Conservation (phyloP, 92 coral and sea anemone species). For the Parazoanthus darwini region DNA sequence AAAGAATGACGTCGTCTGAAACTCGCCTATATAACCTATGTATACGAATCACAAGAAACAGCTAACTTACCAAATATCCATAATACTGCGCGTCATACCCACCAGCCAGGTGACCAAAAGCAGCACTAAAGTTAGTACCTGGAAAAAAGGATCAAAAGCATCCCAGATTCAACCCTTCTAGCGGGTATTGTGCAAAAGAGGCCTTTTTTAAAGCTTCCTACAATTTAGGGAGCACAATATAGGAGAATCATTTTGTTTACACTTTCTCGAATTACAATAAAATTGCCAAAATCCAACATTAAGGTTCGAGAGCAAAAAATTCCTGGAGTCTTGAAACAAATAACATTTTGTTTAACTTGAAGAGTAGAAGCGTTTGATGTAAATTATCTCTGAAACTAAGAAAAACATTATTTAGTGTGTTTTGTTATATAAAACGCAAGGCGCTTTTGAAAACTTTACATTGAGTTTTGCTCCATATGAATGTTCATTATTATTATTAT, state of each 20-base stretch:
- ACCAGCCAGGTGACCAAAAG: slow-evolving; percentile 98
- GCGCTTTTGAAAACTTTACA: too few relatives aligned
- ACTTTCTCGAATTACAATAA: too few relatives aligned
- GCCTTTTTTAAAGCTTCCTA: neutral
- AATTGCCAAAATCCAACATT: too few relatives aligned
- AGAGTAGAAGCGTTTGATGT: neutral
- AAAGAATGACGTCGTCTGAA: too few relatives aligned
- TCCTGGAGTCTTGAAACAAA: neutral
- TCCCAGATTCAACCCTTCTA: neutral
- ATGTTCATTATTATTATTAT: too few relatives aligned
- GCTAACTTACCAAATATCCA: slow-evolving; percentile 84
- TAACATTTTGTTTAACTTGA: neutral
- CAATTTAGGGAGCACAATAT: neutral
- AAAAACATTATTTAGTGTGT: too few relatives aligned
- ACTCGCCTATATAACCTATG: too few relatives aligned
- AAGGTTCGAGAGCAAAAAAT: neutral
- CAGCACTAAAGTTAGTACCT: slow-evolving; percentile 96
- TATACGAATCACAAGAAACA: too few relatives aligned
- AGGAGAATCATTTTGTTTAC: neutral
- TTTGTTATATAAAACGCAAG: too few relatives aligned
- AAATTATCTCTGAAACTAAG: neutral
- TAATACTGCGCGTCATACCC: slow-evolving; percentile 99
- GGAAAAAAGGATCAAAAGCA: neutral
- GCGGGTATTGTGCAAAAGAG: neutral
- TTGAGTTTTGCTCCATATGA: too few relatives aligned